Evolutionary conservation across 2,113 vertebrate species (phyloP).

Genomic region (Pedionomus torquatus): DNA sequence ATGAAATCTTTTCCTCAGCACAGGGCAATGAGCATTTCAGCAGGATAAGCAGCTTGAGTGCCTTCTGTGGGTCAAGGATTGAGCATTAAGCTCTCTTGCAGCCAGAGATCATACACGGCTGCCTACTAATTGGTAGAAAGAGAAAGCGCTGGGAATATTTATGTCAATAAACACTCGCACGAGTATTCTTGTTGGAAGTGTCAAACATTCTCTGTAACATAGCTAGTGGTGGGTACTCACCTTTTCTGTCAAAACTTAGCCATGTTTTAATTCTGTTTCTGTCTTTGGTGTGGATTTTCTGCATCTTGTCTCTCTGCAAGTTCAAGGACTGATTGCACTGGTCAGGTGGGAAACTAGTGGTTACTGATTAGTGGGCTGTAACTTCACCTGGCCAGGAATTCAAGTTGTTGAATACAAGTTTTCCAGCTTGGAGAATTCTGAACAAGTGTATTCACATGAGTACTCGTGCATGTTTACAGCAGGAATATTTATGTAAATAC

Average conservation of each 20-base stretch:
- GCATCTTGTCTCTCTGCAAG: background rate
- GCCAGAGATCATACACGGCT: background rate
- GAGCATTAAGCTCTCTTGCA: background rate
- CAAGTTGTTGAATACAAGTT: background rate
- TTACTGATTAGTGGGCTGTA: background rate
- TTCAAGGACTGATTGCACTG: background rate
- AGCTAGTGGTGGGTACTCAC: background rate
- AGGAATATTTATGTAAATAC: background rate
- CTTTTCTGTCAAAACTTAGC: background rate
- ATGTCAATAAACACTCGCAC: background rate
- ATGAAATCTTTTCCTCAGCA: fast-evolving
- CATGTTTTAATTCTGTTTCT: background rate
- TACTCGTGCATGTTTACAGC: background rate
- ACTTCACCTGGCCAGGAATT: background rate
- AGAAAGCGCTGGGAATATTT: background rate
- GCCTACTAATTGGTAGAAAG: background rate
- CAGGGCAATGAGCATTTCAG: fast-evolving
- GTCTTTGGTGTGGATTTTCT: background rate
- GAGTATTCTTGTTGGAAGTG: background rate
- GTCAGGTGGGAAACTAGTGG: background rate
- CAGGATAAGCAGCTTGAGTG: background rate
- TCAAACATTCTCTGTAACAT: background rate
- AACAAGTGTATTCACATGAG: fast-evolving
- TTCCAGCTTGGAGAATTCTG: background rate
- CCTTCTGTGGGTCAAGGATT: background rate